Evolutionary conservation across 1,140 invertebrate species (phyloP), one percentile per base, ranked within the genome.

Genomic region (Bombus breviceps): DNA sequence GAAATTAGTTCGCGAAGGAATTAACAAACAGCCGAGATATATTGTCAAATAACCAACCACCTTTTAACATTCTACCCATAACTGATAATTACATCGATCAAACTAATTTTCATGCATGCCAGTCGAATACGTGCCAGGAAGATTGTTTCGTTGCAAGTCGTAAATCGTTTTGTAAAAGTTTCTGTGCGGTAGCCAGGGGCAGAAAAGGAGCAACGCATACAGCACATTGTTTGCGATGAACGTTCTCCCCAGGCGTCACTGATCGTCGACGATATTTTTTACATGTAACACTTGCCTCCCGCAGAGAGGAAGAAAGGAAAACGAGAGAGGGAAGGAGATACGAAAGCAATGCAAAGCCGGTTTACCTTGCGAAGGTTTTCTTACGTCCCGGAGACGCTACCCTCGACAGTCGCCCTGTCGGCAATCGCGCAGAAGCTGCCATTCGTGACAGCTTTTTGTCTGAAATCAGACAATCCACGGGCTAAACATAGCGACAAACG

Each of bases 321-420:
- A 53, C 47, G 47, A 53, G 34, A 53, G 69, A 43, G 37, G 28
- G n/a, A 32, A 37, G 68, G 39, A 81, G 71, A 86, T 22, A 15
- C 86, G 82, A 83, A 81, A 66, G 69, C 76, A 86, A 87, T 78
- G 79, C 85, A 83, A 64, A 92, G 92, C 92, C 88, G 93, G 93
- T 93, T 93, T 91, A 91, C 93, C 93, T 93, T 93, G 93, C 90
- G 91, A 93, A 93, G 91, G 90, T 88, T 93, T 92, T 92, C 92
- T 93, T 93, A 81, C 89, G 90, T 92, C 32, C 82, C 74, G 75
- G 25, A 64, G 64, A 66, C 81, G 59, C 68, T 77, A 87, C 43
- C 77, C 74, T 59, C 78, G 62, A 25, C 62, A 72, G 76, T 37
- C 34, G 37, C 28, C 37, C 66, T 69, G 74, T 41, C 47, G 59